Percentiles rank a stretch among this genome's conserved stretches.
Evolutionary conservation across 2,113 vertebrate genomes (phyloP).

Genomic region (Reinhardtius hippoglossoides): DNA sequence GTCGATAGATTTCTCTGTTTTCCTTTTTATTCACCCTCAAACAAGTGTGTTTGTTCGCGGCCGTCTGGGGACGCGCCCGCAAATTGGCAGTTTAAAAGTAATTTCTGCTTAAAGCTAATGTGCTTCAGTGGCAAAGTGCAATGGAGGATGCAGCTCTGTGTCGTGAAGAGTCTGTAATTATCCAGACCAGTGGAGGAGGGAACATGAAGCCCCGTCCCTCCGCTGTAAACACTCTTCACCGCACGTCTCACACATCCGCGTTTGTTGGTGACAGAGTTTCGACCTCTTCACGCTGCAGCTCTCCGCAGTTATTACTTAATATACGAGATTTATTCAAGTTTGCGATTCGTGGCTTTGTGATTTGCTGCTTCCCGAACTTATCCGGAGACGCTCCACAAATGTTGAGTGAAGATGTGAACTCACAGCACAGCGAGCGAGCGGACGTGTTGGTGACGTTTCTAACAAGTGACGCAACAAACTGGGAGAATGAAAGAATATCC

Average conservation of each 20-base stretch:
- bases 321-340: too few relatives aligned
- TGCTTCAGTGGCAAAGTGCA: neutral
- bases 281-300: too few relatives aligned
- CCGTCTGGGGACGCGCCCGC: neutral
- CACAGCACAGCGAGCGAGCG: too few relatives aligned
- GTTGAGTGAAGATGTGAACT: too few relatives aligned
- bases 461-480: too few relatives aligned
- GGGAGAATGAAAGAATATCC: too few relatives aligned
- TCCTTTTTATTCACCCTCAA: too few relatives aligned
- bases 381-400: too few relatives aligned
- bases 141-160: slow-evolving; percentile 23
- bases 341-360: neutral
- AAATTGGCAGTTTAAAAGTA: slow-evolving; percentile 19
- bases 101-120: slow-evolving; percentile 18
- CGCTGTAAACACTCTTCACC: slow-evolving; percentile 18
- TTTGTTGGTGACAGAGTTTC: neutral
- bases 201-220: slow-evolving; percentile 23
- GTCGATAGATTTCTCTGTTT: neutral
- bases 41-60: neutral
- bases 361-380: too few relatives aligned
- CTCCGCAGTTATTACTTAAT: too few relatives aligned
- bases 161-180: slow-evolving; percentile 25
- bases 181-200: slow-evolving; percentile 39
- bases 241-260: slow-evolving; percentile 3
- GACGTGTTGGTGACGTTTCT: too few relatives aligned